These are phyloP conservation scores for Tenodera sinensis DNA, from an alignment of 2,888 invertebrate species.

Conservation along the genomic window DNA sequence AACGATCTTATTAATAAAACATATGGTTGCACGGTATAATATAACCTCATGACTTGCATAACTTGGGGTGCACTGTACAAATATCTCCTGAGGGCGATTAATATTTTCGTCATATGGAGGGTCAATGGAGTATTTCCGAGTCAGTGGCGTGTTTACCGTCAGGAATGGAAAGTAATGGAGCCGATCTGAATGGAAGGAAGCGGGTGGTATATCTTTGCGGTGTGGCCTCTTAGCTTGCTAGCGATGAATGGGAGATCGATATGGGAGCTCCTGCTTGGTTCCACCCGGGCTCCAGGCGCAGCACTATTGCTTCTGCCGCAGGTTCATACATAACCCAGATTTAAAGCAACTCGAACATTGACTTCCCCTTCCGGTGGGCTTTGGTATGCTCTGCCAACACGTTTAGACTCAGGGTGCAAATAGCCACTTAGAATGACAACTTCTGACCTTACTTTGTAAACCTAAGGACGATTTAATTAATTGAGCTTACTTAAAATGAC, in stretches of 20 bases:
- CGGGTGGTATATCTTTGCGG: background rate
- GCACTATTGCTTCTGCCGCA: background rate
- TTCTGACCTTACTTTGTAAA: no score
- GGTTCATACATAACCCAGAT: background rate
- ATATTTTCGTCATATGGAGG: background rate
- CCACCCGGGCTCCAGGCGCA: background rate
- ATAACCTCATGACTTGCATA: no score
- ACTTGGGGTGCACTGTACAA: no score
- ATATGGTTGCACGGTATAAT: no score
- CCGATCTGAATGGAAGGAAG: background rate
- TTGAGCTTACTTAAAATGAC: no score
- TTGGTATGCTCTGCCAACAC: background rate
- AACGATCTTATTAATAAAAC: no score
- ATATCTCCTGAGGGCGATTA: background rate
- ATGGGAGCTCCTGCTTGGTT: background rate
- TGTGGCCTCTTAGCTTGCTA: background rate
- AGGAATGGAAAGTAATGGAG: background rate
- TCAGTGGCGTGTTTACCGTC: background rate
- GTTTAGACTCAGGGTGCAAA: background rate
- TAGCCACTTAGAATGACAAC: background rate
- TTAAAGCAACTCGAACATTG: background rate
- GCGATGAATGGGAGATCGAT: conserved; percentile 3
- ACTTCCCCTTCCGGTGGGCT: background rate
- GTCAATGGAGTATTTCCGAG: background rate
- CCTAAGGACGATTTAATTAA: no score